Evolutionary conservation across 2,113 vertebrate genomes (phyloP).

Genomic region (Odontophorus gujanensis): DNA sequence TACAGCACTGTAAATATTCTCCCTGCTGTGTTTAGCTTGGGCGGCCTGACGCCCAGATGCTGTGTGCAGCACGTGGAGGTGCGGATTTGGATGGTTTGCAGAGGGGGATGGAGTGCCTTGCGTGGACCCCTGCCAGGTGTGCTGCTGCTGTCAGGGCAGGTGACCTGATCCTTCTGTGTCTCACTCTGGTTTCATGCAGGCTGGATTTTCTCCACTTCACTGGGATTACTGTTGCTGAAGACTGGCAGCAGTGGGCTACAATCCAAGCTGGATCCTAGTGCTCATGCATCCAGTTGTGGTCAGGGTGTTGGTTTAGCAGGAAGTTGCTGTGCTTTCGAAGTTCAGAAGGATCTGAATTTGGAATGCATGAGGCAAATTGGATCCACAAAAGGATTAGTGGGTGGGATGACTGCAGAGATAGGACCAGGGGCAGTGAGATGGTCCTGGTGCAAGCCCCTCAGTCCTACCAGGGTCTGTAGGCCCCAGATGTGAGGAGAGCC

Average conservation of each 20-base stretch:
- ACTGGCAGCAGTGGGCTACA: background rate
- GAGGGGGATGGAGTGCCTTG: background rate
- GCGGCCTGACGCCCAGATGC: background rate
- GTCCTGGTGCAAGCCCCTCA: background rate
- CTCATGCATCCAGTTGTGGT: background rate
- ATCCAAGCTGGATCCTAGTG: background rate
- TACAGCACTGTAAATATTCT: background rate
- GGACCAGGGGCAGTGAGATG: background rate
- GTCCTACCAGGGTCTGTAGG: background rate
- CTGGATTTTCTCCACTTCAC: rapidly evolving
- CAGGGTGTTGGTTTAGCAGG: background rate
- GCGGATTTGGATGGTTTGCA: background rate
- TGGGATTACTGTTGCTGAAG: background rate
- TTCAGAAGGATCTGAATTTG: background rate
- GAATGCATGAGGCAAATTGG: background rate
- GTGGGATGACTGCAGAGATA: background rate
- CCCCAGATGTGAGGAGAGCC: background rate
- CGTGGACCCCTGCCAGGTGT: rapidly evolving
- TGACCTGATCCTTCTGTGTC: background rate
- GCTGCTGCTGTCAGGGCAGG: background rate
- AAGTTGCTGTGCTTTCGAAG: background rate
- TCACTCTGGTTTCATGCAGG: background rate
- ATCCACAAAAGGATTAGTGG: background rate
- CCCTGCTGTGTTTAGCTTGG: background rate
- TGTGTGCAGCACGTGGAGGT: rapidly evolving